Conservation (phyloP, 2,113 vertebrate species). For the Mesitornis unicolor region DNA sequence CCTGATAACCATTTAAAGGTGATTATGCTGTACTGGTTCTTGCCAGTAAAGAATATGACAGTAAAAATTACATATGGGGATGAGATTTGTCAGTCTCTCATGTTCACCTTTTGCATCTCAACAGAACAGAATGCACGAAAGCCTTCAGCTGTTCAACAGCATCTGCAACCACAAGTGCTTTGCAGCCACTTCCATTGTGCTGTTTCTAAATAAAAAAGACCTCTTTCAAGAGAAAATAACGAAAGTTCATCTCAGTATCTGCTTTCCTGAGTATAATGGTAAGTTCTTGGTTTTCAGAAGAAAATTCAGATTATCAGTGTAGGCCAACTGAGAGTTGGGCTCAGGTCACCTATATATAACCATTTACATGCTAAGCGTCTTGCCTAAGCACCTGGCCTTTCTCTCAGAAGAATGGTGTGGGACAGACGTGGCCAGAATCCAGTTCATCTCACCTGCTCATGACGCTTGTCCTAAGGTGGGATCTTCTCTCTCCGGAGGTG, state of each 20-base stretch:
- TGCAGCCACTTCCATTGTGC: conserved; percentile 75
- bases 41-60: not conserved
- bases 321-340: not conserved
- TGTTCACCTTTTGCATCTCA: conserved; percentile 9
- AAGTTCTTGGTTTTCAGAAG: not conserved
- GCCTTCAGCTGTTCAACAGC: conserved; percentile 79
- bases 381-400: not conserved
- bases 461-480: not conserved
- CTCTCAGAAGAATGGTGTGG: not conserved
- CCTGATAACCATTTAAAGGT: not conserved
- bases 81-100: not conserved
- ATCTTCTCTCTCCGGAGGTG: not conserved
- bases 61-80: not conserved
- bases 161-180: conserved; percentile 81
- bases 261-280: conserved; percentile 80
- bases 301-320: not conserved
- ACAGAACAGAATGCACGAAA: conserved; percentile 82
- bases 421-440: not conserved
- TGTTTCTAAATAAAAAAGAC: conserved; percentile 81
- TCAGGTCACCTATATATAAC: not conserved
- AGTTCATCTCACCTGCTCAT: not conserved
- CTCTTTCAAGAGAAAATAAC: conserved; percentile 77
- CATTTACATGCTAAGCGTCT: not conserved
- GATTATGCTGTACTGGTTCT: not conserved
- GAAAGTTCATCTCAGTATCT: conserved; percentile 74